phyloP scores from a whole-genome alignment of 2,888 invertebrate genomes.

The Tinea semifulvella region DNA sequence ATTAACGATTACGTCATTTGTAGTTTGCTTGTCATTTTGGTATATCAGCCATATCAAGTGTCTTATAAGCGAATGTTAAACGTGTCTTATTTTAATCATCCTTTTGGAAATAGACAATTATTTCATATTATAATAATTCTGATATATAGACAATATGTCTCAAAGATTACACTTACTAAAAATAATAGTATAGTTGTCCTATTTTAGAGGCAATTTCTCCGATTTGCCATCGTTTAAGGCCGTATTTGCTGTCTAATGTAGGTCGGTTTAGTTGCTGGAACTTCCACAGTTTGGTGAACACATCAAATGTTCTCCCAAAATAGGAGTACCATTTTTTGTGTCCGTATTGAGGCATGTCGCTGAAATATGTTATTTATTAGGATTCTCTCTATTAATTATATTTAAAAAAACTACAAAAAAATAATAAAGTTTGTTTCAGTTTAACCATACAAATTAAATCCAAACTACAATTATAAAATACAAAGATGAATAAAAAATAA shows the following conservation, averaged over 20 bases:
- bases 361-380: slow-evolving; percentile 49
- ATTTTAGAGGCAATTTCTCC: slow-evolving; percentile 99
- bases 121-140: too few species aligned
- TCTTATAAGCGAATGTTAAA: too few species aligned
- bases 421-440: too few species aligned
- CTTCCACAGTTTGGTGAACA: slow-evolving; percentile 97
- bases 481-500: too few species aligned
- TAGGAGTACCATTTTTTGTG: slow-evolving; percentile 98
- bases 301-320: slow-evolving; percentile 96
- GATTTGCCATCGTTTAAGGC: slow-evolving; percentile 96
- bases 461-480: too few species aligned
- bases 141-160: too few species aligned
- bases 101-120: too few species aligned
- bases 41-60: too few species aligned
- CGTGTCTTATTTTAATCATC: too few species aligned
- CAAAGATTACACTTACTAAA: slow-evolving; percentile 88
- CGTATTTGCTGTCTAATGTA: slow-evolving; percentile 91
- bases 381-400: background rate
- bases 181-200: slow-evolving; percentile 97
- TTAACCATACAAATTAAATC: too few species aligned
- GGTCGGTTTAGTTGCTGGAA: slow-evolving; percentile 96
- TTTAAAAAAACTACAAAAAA: too few species aligned
- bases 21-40: slow-evolving; percentile 9
- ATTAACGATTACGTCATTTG: too few species aligned
- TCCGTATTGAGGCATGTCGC: slow-evolving; percentile 96